Percentiles rank a stretch among this genome's conserved stretches.
These are phyloP conservation scores for Zapornia atra DNA, from an alignment of 2,113 vertebrate species.

Conservation along the genomic window DNA sequence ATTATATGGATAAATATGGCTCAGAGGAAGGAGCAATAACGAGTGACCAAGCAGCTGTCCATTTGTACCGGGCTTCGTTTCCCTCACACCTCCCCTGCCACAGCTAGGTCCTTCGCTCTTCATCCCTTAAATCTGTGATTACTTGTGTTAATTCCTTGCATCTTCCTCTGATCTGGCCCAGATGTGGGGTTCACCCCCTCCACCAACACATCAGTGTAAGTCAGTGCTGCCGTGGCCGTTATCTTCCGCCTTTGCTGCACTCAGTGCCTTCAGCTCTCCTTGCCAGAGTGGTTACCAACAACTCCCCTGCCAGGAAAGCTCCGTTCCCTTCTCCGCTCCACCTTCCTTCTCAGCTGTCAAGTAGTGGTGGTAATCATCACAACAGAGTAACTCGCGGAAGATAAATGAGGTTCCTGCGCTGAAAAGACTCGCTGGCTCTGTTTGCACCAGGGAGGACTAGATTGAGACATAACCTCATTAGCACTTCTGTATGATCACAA, in stretches of 20 bases:
- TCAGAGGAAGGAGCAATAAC: neutral
- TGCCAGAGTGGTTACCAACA: neutral
- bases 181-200: neutral
- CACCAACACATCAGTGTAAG: neutral
- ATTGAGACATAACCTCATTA: constrained; percentile 48
- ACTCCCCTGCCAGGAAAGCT: neutral
- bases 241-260: neutral
- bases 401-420: neutral
- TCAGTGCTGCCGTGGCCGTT: neutral
- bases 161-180: neutral
- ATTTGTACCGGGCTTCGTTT: neutral
- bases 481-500: neutral
- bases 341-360: neutral
- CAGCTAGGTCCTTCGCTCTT: neutral
- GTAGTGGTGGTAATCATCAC: neutral
- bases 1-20: neutral
- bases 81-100: neutral
- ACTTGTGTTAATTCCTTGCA: neutral
- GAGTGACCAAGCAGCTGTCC: neutral
- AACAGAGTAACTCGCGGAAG: neutral
- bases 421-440: neutral
- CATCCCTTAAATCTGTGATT: neutral
- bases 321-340: neutral
- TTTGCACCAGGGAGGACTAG: neutral
- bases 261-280: neutral